A percentile compares a stretch with the other conserved stretches of the same genome.
Conservation (phyloP, 2,888 invertebrate species). For the Drosophila sordidula region DNA sequence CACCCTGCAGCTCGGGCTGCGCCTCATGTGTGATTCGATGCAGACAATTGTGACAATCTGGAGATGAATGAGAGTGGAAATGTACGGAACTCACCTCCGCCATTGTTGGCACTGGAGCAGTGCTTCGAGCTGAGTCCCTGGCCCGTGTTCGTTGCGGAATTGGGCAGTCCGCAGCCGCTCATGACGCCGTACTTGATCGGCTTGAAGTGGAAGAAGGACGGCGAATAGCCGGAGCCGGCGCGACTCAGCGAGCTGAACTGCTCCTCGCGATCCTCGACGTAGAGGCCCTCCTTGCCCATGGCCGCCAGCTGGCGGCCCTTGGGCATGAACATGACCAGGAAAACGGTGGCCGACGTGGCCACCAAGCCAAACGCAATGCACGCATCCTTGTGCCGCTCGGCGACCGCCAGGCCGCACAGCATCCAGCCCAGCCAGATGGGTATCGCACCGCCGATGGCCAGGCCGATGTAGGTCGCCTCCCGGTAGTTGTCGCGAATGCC, state of each 20-base stretch:
- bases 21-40: constrained; percentile 39
- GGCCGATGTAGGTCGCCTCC: constrained; percentile 96
- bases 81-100: constrained; percentile 78
- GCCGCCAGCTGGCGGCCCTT: constrained; percentile 96
- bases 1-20: constrained; percentile 37
- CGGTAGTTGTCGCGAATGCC: constrained; percentile 97
- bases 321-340: constrained; percentile 97
- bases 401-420: constrained; percentile 91
- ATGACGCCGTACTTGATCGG: constrained; percentile 92
- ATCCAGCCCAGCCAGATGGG: constrained; percentile 95
- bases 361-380: constrained; percentile 96
- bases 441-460: constrained; percentile 93
- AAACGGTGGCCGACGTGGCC: constrained; percentile 93
- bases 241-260: constrained; percentile 92
- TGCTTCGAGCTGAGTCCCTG: constrained; percentile 86
- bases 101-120: constrained; percentile 83
- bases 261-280: constrained; percentile 93
- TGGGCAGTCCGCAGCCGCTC: constrained; percentile 85
- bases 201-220: constrained; percentile 97
- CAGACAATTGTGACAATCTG: constrained; percentile 52
- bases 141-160: constrained; percentile 83
- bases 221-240: constrained; percentile 93
- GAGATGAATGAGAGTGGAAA: constrained; percentile 1
- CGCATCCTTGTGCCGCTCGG: constrained; percentile 93
- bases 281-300: constrained; percentile 94